Base-by-base conservation (phyloP, 2,797 vertebrate species). In the Threskiornis aethiopicus region DNA sequence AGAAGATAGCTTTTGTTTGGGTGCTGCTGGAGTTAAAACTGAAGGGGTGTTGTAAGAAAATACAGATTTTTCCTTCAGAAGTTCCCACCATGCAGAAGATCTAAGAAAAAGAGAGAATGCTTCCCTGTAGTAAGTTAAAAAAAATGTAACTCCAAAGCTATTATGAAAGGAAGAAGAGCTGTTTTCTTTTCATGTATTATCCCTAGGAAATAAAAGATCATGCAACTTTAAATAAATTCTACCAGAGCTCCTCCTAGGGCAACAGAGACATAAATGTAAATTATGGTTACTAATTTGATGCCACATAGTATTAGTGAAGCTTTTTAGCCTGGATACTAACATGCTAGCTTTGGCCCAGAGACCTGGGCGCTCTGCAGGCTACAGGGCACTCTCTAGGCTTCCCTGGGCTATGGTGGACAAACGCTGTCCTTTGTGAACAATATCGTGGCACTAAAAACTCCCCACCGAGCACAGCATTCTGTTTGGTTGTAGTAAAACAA, bases 1-100 rank as follows among this genome's bases (percentile, higher is more conserved):
- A 78, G 82, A 90, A 89, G 46, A 64, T 61, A 80, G 54, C 64
- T 83, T 87, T 78, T 80, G 41, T 91, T 89, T 91, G 41, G 66
- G 66, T 93, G 28, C 71, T 81, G 71, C 52, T 91, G 47, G 79
- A 96, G 76, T 65, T 85, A 84, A 81, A 31, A 75, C 59, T 64
- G 49, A 52, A 92, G 35, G 35, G 12, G 24, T 73, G 51, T 33
- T 67, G 5, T 52, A 77, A 80, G 51, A 67, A 89, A 76, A 77
- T 16, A 61, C 78, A 59, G 15, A 67, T 59, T 44, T 90, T 79
- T 67, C 57, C 46, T 41, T 93, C 69, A 86, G 65, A 96, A 93
- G 49, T 65, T 92, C 39, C 25, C 85, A 86, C 79, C 39, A 81
- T 25, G 65, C n/a, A 55, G 29, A 80, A 81, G 76, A 91, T 88